Percentiles rank a stretch among this genome's conserved stretches.
These are phyloP conservation scores for Lathamus discolor DNA, from an alignment of 2,113 vertebrate species.

Conservation along the genomic window DNA sequence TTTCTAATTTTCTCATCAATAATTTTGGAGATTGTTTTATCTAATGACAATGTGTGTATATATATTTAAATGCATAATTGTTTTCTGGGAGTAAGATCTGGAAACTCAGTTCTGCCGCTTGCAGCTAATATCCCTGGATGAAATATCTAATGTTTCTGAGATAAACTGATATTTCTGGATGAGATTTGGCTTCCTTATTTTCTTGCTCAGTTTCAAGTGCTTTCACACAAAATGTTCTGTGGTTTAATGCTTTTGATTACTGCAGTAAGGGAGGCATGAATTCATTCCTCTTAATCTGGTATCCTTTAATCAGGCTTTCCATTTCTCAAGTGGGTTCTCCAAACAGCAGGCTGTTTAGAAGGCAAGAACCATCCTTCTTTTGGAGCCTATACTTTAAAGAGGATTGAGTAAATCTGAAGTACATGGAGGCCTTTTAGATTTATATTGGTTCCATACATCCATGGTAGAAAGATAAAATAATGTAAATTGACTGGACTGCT, in stretches of 20 bases:
- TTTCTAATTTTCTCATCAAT: background rate
- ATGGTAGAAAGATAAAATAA: background rate
- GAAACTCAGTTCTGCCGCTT: background rate
- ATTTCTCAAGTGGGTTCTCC: background rate
- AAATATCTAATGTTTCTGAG: background rate
- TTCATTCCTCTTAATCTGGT: background rate
- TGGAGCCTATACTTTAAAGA: background rate
- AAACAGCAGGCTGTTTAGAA: background rate
- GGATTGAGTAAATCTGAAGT: background rate
- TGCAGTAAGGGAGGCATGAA: background rate
- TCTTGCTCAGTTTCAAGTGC: background rate
- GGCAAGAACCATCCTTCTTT: background rate
- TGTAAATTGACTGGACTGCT: background rate
- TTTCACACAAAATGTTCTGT: background rate
- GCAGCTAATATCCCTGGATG: background rate
- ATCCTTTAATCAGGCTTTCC: background rate
- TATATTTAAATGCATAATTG: background rate
- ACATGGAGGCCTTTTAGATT: background rate
- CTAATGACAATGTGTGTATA: background rate
- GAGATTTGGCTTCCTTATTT: background rate
- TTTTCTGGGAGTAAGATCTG: background rate
- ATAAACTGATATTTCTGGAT: background rate
- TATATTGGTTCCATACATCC: background rate
- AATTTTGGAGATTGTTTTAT: background rate
- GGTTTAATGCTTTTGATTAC: background rate